Evolutionary conservation across 2,888 invertebrate genomes (phyloP).

Genomic region (Diarsia rubi): DNA sequence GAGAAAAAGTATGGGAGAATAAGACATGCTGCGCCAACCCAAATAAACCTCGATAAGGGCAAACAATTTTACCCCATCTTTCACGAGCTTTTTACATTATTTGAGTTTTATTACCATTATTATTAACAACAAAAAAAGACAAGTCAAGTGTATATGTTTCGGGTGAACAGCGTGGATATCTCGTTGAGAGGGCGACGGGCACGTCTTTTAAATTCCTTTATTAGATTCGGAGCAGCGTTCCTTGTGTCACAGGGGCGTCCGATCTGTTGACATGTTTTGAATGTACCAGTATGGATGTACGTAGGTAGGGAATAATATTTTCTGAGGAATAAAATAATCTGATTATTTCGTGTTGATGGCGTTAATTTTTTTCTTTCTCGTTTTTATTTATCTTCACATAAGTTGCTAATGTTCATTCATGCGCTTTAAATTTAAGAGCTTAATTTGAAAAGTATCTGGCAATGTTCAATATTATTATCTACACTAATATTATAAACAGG

Average conservation of each 20-base stretch:
- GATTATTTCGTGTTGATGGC: neutral
- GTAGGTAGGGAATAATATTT: neutral
- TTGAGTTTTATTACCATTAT: neutral
- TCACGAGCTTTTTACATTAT: neutral
- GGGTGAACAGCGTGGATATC: slow-evolving; percentile 33
- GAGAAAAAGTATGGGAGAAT: too few relatives aligned
- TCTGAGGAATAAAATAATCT: neutral
- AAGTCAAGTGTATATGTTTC: slow-evolving; percentile 37
- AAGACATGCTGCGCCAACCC: neutral
- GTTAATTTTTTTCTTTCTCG: too few relatives aligned
- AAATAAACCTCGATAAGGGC: neutral
- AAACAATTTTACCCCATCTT: neutral
- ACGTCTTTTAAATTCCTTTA: slow-evolving; percentile 72
- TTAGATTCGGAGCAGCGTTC: slow-evolving; percentile 67
- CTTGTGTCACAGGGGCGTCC: slow-evolving; percentile 37
- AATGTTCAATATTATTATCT: too few relatives aligned
- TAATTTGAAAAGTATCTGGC: too few relatives aligned
- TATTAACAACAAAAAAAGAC: neutral
- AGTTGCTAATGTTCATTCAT: too few relatives aligned
- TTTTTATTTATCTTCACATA: too few relatives aligned
- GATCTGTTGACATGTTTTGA: slow-evolving; percentile 46
- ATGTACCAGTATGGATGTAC: slow-evolving; percentile 24
- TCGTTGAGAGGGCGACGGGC: slow-evolving; percentile 37
- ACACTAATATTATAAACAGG: too few relatives aligned
- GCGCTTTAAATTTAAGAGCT: too few relatives aligned